phyloP scores from a whole-genome alignment of 2,113 vertebrate genomes.

The Agelaius phoeniceus region DNA sequence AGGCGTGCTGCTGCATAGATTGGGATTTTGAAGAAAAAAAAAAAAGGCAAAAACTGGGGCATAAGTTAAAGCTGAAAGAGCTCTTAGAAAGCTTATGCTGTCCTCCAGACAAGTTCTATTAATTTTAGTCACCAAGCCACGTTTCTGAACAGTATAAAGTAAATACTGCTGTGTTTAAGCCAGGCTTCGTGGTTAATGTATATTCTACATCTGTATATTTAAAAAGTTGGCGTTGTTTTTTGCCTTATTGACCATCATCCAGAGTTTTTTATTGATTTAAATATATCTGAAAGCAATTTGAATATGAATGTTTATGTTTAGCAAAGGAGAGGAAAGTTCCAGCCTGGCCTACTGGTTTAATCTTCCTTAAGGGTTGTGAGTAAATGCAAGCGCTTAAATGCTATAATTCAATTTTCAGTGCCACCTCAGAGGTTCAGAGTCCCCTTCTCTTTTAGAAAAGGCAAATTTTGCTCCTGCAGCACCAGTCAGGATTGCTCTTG shows the following conservation, averaged over 20 bases:
- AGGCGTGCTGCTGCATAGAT: background rate
- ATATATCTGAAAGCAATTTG: slow-evolving; percentile 33
- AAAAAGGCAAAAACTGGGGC: background rate
- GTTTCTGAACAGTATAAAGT: slow-evolving; percentile 48
- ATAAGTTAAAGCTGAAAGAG: slow-evolving; percentile 34
- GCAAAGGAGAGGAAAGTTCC: background rate
- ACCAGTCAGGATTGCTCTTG: background rate
- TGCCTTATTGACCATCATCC: background rate
- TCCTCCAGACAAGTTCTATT: slow-evolving; percentile 29
- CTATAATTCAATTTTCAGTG: background rate
- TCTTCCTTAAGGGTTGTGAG: background rate
- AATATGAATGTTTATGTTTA: slow-evolving; percentile 15
- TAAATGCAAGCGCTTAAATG: background rate
- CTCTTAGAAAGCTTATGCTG: slow-evolving; percentile 29
- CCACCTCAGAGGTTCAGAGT: background rate
- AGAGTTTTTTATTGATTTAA: slow-evolving; percentile 26
- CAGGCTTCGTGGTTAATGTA: background rate
- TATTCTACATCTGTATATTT: background rate
- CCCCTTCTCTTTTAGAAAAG: background rate
- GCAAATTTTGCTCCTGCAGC: background rate
- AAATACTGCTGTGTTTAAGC: slow-evolving; percentile 47
- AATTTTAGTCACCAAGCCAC: slow-evolving; percentile 35
- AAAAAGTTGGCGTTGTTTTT: background rate
- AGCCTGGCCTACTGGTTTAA: background rate
- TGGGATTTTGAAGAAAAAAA: background rate